Base-by-base conservation (phyloP, 2,113 vertebrate species). In the Limnothrissa miodon region DNA sequence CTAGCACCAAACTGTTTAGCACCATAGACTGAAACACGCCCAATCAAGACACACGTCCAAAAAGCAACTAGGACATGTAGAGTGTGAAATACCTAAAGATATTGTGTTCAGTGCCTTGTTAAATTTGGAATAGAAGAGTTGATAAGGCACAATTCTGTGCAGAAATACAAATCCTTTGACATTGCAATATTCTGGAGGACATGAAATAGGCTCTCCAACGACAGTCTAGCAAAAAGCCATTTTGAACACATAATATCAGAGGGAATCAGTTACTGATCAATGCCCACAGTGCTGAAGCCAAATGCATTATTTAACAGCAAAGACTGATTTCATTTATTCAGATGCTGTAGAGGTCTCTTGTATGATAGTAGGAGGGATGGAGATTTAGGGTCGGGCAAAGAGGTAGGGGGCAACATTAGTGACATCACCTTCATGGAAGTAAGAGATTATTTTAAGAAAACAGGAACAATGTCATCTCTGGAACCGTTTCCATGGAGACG, bases 401-500 rank as follows among this genome's bases (percentile, higher is more conserved):
- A 7, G 13, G 6, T 1, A n/a, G 25, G 79, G 23, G 79, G 39
- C 33, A 33, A 36, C 25, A 33, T 13, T 11, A 36, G 66, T 39
- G 74, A 25, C 39, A 53, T 56, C 81, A 53, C 83, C 70, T 84
- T 83, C 51, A 23, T 44, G 21, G 66, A 82, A 51, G 45, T 81
- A 78, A 5, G 39, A 36, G 10, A 83, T 53, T 59, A 82, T 39
- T 45, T 81, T 39, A 25, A 59, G 48, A 81, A 82, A 80, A 82
- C 29, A 79, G 62, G 9, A 48, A 66, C 79, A 62, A 84, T 25
- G 85, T 78, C 82, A 80, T 46, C 79, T 80, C 46, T 83, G 56
- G 33, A 80, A 44, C 29, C 11, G 83, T 86, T 80, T 56, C 78
- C 46, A 86, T 59, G 82, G 45, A 44, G 79, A 85, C 85, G 59